Percentiles rank a stretch among this genome's conserved stretches.
Evolutionary conservation across 2,888 invertebrate genomes (phyloP).

Genomic region (Neoaliturus tenellus): DNA sequence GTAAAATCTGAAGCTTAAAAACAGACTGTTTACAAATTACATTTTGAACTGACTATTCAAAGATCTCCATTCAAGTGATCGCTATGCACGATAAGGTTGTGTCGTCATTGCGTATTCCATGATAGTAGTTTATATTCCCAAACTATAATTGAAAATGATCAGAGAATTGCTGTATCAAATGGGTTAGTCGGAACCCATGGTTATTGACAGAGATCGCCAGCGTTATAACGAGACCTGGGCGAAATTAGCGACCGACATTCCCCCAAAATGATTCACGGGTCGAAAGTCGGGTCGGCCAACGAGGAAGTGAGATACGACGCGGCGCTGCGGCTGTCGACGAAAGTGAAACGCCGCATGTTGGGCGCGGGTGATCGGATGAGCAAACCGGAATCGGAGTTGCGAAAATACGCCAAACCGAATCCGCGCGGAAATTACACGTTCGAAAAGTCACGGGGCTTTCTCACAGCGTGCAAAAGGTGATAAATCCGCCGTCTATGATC

Average conservation of each 20-base stretch:
- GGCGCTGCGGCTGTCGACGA: background rate
- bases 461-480: slow-evolving; percentile 28
- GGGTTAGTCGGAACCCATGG: background rate
- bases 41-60: too few relatives aligned
- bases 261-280: slow-evolving; percentile 24
- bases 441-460: background rate
- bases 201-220: background rate
- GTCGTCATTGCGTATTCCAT: too few relatives aligned
- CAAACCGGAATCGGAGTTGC: background rate
- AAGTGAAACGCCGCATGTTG: slow-evolving; percentile 25
- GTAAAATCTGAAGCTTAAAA: too few relatives aligned
- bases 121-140: too few relatives aligned
- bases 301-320: background rate
- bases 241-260: slow-evolving; percentile 3
- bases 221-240: background rate
- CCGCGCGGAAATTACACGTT: slow-evolving; percentile 18
- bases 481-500: slow-evolving; percentile 13
- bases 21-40: too few relatives aligned
- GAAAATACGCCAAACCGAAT: slow-evolving; percentile 22
- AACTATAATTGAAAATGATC: too few relatives aligned
- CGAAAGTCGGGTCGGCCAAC: background rate
- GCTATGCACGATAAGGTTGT: too few relatives aligned
- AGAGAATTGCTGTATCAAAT: background rate
- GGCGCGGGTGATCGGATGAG: background rate
- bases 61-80: too few relatives aligned